These are phyloP conservation scores for Cotesia vestalis DNA, from an alignment of 1,140 invertebrate species.

Conservation along the genomic window DNA sequence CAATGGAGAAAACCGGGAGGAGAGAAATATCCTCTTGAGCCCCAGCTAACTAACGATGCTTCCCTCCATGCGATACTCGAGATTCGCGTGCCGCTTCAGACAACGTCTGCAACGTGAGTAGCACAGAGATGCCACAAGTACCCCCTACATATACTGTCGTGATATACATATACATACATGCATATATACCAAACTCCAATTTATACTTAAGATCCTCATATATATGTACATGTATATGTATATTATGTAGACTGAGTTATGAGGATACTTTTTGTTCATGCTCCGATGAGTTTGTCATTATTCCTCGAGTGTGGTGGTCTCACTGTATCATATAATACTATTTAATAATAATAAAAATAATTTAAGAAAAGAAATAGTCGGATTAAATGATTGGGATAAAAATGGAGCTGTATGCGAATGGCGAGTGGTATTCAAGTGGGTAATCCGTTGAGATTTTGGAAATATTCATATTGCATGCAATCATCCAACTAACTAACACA, in stretches of 20 bases:
- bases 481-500: too few relatives aligned
- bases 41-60: constrained; percentile 34
- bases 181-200: background rate
- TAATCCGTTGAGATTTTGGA: too few relatives aligned
- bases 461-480: too few relatives aligned
- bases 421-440: too few relatives aligned
- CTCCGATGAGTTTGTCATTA: constrained; percentile 25
- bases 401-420: too few relatives aligned
- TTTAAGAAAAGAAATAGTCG: too few relatives aligned
- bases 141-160: constrained; percentile 7
- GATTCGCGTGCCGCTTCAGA: constrained; percentile 34
- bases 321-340: constrained; percentile 1
- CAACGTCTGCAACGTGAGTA: constrained; percentile 29
- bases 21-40: constrained; percentile 27
- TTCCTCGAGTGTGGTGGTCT: background rate
- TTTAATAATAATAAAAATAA: background rate
- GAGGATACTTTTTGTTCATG: background rate
- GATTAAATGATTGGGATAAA: too few relatives aligned
- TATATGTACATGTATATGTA: background rate
- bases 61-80: constrained; percentile 27
- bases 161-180: background rate
- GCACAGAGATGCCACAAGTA: constrained; percentile 15
- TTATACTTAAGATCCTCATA: background rate
- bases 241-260: background rate
- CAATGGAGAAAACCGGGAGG: background rate